Conservation (phyloP, 1,140 invertebrate genomes). For the Drosophila dunni region DNA sequence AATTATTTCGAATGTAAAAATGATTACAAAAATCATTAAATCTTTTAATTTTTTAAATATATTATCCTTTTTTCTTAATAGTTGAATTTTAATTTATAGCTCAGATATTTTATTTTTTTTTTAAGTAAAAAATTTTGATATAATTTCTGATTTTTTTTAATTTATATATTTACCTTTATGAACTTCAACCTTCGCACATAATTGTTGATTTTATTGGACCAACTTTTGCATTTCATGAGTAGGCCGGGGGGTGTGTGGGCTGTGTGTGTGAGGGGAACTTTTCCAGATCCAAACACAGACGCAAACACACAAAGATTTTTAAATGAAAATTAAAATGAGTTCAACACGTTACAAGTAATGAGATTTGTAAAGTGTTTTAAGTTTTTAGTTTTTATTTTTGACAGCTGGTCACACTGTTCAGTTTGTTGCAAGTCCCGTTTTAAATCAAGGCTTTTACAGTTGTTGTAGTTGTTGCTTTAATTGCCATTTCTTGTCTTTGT, state of each 20-base stretch:
- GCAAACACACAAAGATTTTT: constrained; percentile 24
- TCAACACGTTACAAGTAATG: constrained; percentile 2
- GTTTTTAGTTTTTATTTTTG: neutral
- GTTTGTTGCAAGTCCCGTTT: constrained; percentile 25
- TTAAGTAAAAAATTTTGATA: neutral
- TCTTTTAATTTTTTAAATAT: no score
- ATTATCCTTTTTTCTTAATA: no score
- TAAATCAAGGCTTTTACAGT: constrained; percentile 11
- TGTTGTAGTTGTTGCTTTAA: constrained; percentile 10
- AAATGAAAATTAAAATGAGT: neutral
- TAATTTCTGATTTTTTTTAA: neutral
- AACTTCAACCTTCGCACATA: constrained; percentile 79
- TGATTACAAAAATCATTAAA: no score
- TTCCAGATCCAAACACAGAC: constrained; percentile 43
- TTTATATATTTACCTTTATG: constrained; percentile 79
- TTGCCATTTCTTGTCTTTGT: constrained; percentile 30
- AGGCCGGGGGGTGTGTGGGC: constrained; percentile 59
- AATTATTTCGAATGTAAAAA: no score
- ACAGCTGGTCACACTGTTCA: constrained; percentile 8
- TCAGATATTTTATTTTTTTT: constrained; percentile 3
- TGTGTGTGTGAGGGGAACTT: constrained; percentile 30
- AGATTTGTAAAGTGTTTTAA: neutral
- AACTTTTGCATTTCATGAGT: constrained; percentile 84
- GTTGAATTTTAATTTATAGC: no score
- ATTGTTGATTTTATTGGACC: constrained; percentile 84